Base-by-base conservation (phyloP, 2,113 vertebrate genomes). In the Microtus richardsoni region DNA sequence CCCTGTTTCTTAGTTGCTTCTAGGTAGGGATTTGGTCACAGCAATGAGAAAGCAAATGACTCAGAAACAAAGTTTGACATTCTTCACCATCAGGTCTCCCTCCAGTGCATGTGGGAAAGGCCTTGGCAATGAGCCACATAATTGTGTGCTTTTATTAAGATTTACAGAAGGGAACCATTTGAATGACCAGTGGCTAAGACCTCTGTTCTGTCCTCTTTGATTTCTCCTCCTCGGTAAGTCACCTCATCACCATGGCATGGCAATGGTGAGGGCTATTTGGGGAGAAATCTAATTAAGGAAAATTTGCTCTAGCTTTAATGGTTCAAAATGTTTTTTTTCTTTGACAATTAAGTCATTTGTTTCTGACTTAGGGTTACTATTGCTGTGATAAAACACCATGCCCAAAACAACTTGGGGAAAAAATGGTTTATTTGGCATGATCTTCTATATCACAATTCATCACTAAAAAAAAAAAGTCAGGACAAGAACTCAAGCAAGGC, bases 251-350 rank as follows among this genome's bases (percentile, higher is more conserved):
- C 39, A 26, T 3, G 54, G 12, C 19, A 39, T 7, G 24, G 30
- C 8, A 88, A 44, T 62, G 17, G 19, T 21, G 33, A 13, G 5
- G 41, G 68, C 1, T 12, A 54, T 87, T 92, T 70, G 26, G 41
- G 54, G 24, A 83, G 14, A 58, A 93, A 79, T 41, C 36, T 83
- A 22, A 66, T 77, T 41, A 94, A 89, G 19, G 11, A 33, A 73
- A 68, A 36, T 58, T 73, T 58, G 82, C 58, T 71, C 83, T 47
- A 83, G 33, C 22, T 74, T 93, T 85, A 52, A 82, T 36, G 62
- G 21, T 41, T 93, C 60, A 60, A 86, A 83, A 30, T 93, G 44
- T 39, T 58, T 39, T 86, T 39, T 86, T 95, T 39, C 47, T 85
- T 77, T 28, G 44, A 33, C 28, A 41, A n/a, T 19, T 33, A 77